Evolutionary conservation across 2,888 invertebrate species (phyloP).

Genomic region (Xanthia icteritia): DNA sequence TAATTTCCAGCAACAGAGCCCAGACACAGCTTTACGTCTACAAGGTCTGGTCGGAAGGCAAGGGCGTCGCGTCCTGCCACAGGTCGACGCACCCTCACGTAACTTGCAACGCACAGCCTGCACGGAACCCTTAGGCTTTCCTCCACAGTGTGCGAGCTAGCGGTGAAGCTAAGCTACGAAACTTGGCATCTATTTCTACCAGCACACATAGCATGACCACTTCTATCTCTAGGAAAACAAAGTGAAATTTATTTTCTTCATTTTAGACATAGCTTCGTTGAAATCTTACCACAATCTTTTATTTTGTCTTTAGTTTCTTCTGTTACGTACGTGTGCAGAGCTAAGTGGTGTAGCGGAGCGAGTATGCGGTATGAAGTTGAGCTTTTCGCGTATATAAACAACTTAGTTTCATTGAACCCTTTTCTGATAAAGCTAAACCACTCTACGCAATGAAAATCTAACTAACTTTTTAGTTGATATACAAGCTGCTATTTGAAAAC

Average conservation of each 20-base stretch:
- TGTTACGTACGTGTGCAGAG: not conserved
- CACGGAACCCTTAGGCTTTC: slow-evolving; percentile 29
- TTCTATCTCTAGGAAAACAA: not conserved
- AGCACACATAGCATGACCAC: not conserved
- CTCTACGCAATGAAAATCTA: not conserved
- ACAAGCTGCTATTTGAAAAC: not conserved
- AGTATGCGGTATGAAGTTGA: not conserved
- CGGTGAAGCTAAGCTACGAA: not conserved
- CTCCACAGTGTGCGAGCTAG: slow-evolving; percentile 3
- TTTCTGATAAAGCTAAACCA: not conserved
- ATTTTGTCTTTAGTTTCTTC: not conserved
- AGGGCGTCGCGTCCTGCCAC: slow-evolving; percentile 55
- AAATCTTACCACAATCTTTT: not conserved
- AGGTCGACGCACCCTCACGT: slow-evolving; percentile 52
- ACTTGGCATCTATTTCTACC: not conserved
- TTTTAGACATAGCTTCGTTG: not conserved
- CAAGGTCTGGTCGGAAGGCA: slow-evolving; percentile 58
- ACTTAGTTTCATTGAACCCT: not conserved
- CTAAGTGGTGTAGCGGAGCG: not conserved
- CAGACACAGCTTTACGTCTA: slow-evolving; percentile 30
- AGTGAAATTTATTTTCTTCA: not conserved
- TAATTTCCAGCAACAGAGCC: slow-evolving; percentile 10
- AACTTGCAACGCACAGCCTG: slow-evolving; percentile 49
- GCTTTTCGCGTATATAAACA: too few species aligned
- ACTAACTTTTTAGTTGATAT: not conserved